Evolutionary conservation across 2,888 invertebrate species (phyloP), one percentile per base, ranked within the genome.

Genomic region (Zaprionus lineosus): DNA sequence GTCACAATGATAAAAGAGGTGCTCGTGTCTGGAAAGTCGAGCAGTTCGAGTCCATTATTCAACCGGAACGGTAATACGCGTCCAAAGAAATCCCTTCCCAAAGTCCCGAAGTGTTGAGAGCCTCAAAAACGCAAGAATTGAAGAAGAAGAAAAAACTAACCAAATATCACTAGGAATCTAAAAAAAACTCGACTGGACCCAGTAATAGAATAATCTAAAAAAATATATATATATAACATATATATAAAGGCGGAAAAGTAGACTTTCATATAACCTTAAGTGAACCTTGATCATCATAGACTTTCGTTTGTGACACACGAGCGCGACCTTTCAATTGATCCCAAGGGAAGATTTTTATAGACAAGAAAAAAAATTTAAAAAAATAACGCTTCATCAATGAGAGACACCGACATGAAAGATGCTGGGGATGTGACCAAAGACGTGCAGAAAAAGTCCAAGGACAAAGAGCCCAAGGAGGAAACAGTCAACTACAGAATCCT

Each of bases 301-400:
- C 21, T 39, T 26, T 57, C 40, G 11, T 37, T 28, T 43, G 28
- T 15, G 53, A 39, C 14, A 58, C 11, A 48, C 39, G 43, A 21
- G 9, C 39, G 50, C 48, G 74, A 78, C 83, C 68, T 83, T 65
- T 70, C 68, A 81, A 81, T 81, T 83, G 70, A 81, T 84, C 83
- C 56, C 48, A 40, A 12, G 67, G 82, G 73, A 71, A 71, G 82
- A 70, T 81, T 64, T 33, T 43, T 61, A 73, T 73, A 61, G 61
- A 47, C 55, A n/a, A n/a, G 56, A 53, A 57, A 56, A 29, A 24
- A 43, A 6, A 36, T 21, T 29, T 33, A 52, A 39, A 43, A 34
- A 19, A 21, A 48, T 37, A 29, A n/a, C n/a, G 21, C 40, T 52
- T 63, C 63, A 36, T 51, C 44, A 66, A 67, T 46, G 51, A 36